phyloP scores from a whole-genome alignment of 2,797 vertebrate genomes.

The Thaleichthys pacificus region DNA sequence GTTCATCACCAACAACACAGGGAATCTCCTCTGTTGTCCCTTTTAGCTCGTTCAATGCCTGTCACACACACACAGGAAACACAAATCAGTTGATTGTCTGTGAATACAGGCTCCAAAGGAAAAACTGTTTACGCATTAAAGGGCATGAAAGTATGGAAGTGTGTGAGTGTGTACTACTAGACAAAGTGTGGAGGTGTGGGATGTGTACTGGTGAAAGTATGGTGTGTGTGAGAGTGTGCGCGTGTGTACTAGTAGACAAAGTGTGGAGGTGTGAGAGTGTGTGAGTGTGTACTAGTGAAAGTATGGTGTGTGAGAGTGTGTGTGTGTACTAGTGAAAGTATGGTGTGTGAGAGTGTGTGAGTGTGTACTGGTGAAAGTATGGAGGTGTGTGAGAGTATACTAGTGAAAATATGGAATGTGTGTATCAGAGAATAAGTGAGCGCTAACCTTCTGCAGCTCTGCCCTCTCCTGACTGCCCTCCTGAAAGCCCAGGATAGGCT shows the following conservation, averaged over 20 bases:
- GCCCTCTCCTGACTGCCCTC: constrained; percentile 81
- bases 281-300: no score
- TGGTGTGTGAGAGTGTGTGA: not conserved
- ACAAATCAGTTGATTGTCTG: not conserved
- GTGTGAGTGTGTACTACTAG: not conserved
- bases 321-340: no score
- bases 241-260: no score
- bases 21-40: constrained; percentile 86
- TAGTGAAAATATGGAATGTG: not conserved
- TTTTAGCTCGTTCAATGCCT: constrained; percentile 81
- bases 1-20: constrained; percentile 88
- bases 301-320: not conserved
- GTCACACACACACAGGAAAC: not conserved
- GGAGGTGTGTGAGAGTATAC: not conserved
- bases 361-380: no score
- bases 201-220: no score
- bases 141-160: not conserved
- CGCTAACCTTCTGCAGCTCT: constrained; percentile 80
- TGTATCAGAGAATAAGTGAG: not conserved
- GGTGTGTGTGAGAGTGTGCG: no score
- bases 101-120: not conserved
- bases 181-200: no score
- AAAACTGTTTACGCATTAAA: not conserved
- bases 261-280: not conserved
- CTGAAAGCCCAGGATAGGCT: constrained; percentile 84